A percentile compares a stretch with the other conserved stretches of the same genome.
Evolutionary conservation across 2,797 vertebrate species (phyloP).

Genomic region (Moxostoma hubbsi): DNA sequence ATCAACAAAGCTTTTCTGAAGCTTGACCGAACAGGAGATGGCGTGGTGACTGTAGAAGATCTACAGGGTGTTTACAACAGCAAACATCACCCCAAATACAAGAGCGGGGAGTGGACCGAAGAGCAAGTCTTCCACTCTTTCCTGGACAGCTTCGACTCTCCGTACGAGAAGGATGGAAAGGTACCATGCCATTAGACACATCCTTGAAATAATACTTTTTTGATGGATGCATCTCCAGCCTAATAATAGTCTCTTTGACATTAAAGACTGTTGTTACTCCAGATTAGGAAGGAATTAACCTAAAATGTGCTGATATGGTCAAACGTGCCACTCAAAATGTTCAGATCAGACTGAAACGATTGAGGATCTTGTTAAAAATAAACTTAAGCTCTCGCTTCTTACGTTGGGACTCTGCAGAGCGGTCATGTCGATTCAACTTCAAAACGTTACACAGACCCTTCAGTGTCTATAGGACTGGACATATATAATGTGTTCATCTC

Average conservation of each 20-base stretch:
- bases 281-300: no score
- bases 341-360: neutral
- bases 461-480: neutral
- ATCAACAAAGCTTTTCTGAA: constrained; percentile 74
- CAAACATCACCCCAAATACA: constrained; percentile 73
- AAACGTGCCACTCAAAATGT: neutral
- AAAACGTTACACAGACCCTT: neutral
- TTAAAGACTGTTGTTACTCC: no score
- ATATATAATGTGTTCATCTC: neutral
- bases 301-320: no score
- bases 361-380: neutral
- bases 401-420: no score
- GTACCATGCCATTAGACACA: constrained; percentile 51
- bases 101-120: constrained; percentile 75
- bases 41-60: constrained; percentile 73
- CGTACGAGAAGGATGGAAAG: constrained; percentile 75
- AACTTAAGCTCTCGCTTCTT: neutral
- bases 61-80: constrained; percentile 73
- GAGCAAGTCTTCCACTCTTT: constrained; percentile 76
- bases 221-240: neutral
- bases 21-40: constrained; percentile 73
- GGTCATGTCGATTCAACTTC: no score
- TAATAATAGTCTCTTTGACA: neutral
- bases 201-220: neutral
- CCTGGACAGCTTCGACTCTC: constrained; percentile 76